Percentiles rank a stretch among this genome's conserved stretches.
Conservation (phyloP, 2,888 invertebrate genomes). For the Hyalella azteca region DNA sequence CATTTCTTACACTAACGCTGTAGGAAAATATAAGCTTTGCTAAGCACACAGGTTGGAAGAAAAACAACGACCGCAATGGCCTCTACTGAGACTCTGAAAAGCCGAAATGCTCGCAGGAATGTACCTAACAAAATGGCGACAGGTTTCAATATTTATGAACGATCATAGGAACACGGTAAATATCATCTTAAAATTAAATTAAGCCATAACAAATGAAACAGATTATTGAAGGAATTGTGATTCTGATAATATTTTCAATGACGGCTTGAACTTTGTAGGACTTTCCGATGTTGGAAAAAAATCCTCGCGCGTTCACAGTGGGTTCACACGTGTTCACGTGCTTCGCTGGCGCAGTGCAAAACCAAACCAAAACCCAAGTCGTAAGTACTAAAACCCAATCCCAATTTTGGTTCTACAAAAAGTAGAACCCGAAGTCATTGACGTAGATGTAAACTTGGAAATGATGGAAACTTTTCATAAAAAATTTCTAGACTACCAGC, state of each 20-base stretch:
- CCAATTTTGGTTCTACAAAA: too few species aligned
- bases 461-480: too few species aligned
- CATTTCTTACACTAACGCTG: not conserved
- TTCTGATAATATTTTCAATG: not conserved
- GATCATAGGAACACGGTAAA: not conserved
- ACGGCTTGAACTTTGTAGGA: not conserved
- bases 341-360: too few species aligned
- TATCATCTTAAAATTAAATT: not conserved
- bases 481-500: too few species aligned
- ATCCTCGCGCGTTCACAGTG: not conserved
- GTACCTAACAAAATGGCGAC: conserved; percentile 7
- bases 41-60: not conserved
- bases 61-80: conserved; percentile 13
- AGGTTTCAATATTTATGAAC: not conserved
- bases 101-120: not conserved
- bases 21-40: conserved; percentile 9
- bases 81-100: conserved; percentile 18
- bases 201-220: not conserved
- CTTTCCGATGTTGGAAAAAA: not conserved
- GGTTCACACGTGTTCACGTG: too few species aligned
- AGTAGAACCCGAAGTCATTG: too few species aligned
- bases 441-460: too few species aligned
- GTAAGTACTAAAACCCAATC: too few species aligned
- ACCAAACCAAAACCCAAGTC: too few species aligned
- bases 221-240: not conserved